Base-by-base conservation (phyloP, 35 echinoderm and acorn worm genomes). In the Ophiothrix spiculata region DNA sequence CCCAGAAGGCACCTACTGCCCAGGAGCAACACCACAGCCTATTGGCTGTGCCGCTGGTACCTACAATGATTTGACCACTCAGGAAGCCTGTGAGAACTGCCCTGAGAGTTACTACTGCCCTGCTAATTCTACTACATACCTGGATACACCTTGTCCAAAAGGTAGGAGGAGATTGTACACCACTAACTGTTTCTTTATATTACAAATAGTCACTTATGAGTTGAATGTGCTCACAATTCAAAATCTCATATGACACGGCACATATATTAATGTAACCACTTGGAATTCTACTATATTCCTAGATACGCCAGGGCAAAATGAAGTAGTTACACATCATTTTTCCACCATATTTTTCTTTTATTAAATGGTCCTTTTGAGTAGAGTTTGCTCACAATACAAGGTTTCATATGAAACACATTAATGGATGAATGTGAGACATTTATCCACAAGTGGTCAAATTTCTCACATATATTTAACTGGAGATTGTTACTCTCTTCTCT, bases 1-100 rank as follows among this genome's bases (percentile, higher is more conserved):
- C 35, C 91, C 80, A 63, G 95, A 93, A 49, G 95, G 95, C 17
- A 97, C 95, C 31, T 97, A 93, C 81, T 97, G 95, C 49, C 95
- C 95, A 2, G 91, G 88, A 38, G 91, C 84, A 31, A 93, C 91
- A 12, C 76, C 91, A n/a, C 79, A 93, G 38, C 91, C 95, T 31
- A 93, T 97, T 32, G 88, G 91, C 17, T 97, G 95, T 46, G 88
- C 88, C 16, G 84, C 91, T 34, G 95, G 95, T 2, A 93, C 88
- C 33, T 97, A 93, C 56, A 97, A 97, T 87, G 92, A 93, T 64
- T 85, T 87, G 35, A 80, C 93, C 38, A 88, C 88, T 40, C 91
- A 97, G 77, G 80, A 83, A 40, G 85, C 37, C 46, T 97, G 95
- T 80, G 31, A 77, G 37, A 63, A 36, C 36, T 97, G 95, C 77